Percentiles rank a stretch among this genome's conserved stretches.
These are phyloP conservation scores for Machimus rusticus DNA, from an alignment of 2,888 invertebrate species.

Conservation along the genomic window DNA sequence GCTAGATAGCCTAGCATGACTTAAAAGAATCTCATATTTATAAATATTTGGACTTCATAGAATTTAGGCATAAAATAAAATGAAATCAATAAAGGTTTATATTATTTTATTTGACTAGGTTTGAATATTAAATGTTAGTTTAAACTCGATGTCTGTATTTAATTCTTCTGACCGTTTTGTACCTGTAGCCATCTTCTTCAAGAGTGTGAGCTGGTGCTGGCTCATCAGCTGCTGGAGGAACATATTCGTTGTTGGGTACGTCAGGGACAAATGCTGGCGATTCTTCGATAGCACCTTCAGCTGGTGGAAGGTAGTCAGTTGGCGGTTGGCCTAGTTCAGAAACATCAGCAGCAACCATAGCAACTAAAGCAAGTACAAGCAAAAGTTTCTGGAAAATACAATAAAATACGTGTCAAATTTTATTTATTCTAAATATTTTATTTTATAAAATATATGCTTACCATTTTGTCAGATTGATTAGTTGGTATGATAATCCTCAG, in stretches of 20 bases:
- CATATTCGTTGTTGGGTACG: neutral
- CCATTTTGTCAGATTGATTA: neutral
- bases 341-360: neutral
- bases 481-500: neutral
- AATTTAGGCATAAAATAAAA: neutral
- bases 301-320: constrained; percentile 13
- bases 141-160: constrained; percentile 13
- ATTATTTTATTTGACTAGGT: neutral
- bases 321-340: constrained; percentile 3
- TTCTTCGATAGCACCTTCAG: neutral
- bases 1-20: too few relatives aligned
- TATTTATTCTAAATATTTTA: neutral
- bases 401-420: neutral
- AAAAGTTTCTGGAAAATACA: neutral
- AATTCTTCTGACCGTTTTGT: neutral
- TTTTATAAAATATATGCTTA: neutral
- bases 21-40: too few relatives aligned
- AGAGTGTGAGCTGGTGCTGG: neutral
- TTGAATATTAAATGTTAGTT: neutral
- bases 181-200: neutral
- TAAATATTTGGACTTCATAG: neutral
- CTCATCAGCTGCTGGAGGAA: neutral
- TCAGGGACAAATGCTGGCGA: neutral
- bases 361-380: neutral
- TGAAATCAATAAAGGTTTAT: neutral